phyloP scores from a whole-genome alignment of 2,797 vertebrate genomes.

The Podarcis siculus region DNA sequence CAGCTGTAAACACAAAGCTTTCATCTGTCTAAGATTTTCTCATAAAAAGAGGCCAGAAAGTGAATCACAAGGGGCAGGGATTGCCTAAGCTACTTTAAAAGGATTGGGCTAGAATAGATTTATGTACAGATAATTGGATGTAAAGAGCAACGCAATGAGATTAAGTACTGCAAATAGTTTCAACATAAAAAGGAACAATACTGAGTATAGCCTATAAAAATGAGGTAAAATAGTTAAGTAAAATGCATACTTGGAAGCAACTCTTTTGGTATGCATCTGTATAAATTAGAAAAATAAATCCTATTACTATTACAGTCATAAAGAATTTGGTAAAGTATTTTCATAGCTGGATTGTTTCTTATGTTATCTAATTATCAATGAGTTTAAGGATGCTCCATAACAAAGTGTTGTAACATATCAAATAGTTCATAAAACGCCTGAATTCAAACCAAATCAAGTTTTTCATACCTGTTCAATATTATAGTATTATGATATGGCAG shows the following conservation, averaged over 20 bases:
- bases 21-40: slow-evolving; percentile 18
- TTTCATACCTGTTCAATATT: not conserved
- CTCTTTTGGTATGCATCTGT: not conserved
- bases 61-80: slow-evolving; percentile 11
- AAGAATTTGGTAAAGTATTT: not conserved
- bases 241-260: not conserved
- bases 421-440: not conserved
- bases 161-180: slow-evolving; percentile 18
- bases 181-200: not conserved
- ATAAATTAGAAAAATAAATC: not conserved
- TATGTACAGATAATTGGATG: not conserved
- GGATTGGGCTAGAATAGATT: not conserved
- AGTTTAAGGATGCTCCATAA: not conserved
- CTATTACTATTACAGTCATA: not conserved
- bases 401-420: not conserved
- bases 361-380: not conserved
- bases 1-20: not conserved
- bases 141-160: slow-evolving; percentile 17
- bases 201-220: not conserved
- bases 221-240: not conserved
- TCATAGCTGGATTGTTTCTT: not conserved
- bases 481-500: not conserved
- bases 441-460: not conserved
- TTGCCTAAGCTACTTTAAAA: slow-evolving; percentile 28
- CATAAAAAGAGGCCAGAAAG: slow-evolving; percentile 5